Percentiles rank a stretch among this genome's conserved stretches.
phyloP scores from a whole-genome alignment of 2,113 vertebrate species.

The Anser brachyrhynchus region DNA sequence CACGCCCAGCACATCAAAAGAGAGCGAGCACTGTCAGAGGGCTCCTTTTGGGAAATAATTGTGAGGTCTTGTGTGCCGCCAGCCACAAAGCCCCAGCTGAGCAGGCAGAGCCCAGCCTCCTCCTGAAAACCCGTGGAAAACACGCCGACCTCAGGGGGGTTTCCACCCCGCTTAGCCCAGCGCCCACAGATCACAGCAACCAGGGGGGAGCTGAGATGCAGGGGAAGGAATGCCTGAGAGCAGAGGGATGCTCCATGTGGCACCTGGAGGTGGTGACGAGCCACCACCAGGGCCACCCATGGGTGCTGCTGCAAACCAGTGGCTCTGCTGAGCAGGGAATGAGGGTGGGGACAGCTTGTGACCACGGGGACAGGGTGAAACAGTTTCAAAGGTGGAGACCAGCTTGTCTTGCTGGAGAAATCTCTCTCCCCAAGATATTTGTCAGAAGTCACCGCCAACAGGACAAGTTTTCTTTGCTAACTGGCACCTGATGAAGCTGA shows the following conservation, averaged over 20 bases:
- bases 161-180: not conserved
- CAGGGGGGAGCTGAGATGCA: not conserved
- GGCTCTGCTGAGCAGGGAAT: not conserved
- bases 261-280: rapidly evolving
- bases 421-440: rapidly evolving
- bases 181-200: not conserved
- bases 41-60: not conserved
- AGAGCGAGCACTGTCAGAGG: rapidly evolving
- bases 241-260: rapidly evolving
- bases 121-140: not conserved
- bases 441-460: rapidly evolving
- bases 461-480: not conserved
- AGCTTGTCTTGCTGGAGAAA: not conserved
- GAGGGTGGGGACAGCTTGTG: too few relatives aligned
- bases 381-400: not conserved
- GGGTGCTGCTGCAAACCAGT: rapidly evolving
- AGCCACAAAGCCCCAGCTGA: not conserved
- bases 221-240: not conserved
- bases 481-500: not conserved
- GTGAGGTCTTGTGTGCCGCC: not conserved
- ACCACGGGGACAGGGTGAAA: not conserved
- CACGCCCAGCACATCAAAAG: not conserved
- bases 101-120: rapidly evolving
- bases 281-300: not conserved
- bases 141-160: not conserved